phyloP scores from a whole-genome alignment of 2,888 invertebrate species.

The Leucania comma region DNA sequence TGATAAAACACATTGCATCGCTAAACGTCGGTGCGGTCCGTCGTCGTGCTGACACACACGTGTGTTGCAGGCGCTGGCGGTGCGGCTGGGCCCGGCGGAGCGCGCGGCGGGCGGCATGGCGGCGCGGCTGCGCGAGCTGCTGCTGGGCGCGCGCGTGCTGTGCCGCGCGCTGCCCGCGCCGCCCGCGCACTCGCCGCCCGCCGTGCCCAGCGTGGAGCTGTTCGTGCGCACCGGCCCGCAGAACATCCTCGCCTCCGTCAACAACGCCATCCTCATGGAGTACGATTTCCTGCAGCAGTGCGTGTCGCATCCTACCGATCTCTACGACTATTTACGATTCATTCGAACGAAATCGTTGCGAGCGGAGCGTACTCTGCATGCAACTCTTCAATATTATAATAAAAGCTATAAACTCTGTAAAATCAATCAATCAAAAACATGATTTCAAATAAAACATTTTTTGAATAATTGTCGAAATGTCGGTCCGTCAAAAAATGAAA shows the following conservation, averaged over 20 bases:
- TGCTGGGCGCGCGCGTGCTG: conserved; percentile 89
- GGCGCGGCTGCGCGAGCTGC: conserved; percentile 90
- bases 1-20: too few relatives aligned
- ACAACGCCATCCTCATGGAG: conserved; percentile 92
- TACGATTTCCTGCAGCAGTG: conserved; percentile 88
- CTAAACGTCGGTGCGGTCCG: too few relatives aligned
- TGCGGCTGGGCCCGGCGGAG: conserved; percentile 91
- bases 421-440: too few relatives aligned
- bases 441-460: too few relatives aligned
- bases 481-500: too few relatives aligned
- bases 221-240: conserved; percentile 92
- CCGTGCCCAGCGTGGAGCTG: conserved; percentile 91
- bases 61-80: conserved; percentile 91
- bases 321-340: conserved; percentile 8
- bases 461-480: too few relatives aligned
- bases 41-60: too few relatives aligned
- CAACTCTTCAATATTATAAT: conserved; percentile 14
- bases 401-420: background rate
- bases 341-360: conserved; percentile 3
- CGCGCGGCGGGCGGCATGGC: conserved; percentile 87
- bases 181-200: conserved; percentile 63
- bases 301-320: conserved; percentile 61
- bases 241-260: conserved; percentile 92
- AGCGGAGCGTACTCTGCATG: conserved; percentile 21
- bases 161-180: conserved; percentile 78